Percentiles rank a stretch among this genome's conserved stretches.
These are phyloP conservation scores for Reinhardtius hippoglossoides DNA, from an alignment of 2,113 vertebrate genomes.

Conservation along the genomic window DNA sequence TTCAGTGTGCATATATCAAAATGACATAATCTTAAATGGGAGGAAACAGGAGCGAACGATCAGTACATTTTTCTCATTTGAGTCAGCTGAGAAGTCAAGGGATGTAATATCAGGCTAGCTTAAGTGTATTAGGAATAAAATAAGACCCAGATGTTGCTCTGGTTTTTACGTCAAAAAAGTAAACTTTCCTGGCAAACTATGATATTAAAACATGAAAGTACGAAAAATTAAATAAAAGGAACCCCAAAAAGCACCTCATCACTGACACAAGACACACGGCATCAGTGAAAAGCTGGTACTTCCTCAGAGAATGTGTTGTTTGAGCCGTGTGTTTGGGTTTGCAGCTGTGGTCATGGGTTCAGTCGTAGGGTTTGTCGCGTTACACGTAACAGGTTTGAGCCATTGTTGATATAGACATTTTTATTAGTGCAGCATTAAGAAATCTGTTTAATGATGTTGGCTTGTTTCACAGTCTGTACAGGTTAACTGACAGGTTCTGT, in stretches of 20 bases:
- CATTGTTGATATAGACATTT: neutral
- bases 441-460: too few species aligned
- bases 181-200: slow-evolving; percentile 32
- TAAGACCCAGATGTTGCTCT: slow-evolving; percentile 71
- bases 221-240: neutral
- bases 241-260: slow-evolving; percentile 1
- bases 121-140: slow-evolving; percentile 66
- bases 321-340: neutral
- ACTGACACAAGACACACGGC: neutral
- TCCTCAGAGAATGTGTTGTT: neutral
- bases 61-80: slow-evolving; percentile 73
- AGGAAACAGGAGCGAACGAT: slow-evolving; percentile 76
- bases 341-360: neutral
- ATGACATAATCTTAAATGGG: slow-evolving; percentile 79
- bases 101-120: slow-evolving; percentile 56
- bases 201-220: slow-evolving; percentile 29
- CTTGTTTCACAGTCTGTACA: too few species aligned
- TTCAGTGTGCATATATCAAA: slow-evolving; percentile 73
- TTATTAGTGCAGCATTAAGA: too few species aligned
- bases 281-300: neutral
- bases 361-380: neutral
- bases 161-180: slow-evolving; percentile 48
- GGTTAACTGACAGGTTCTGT: neutral
- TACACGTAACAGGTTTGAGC: neutral
- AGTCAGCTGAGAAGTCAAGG: slow-evolving; percentile 67